Conservation (phyloP, 2,113 vertebrate genomes). For the Zapornia atra region DNA sequence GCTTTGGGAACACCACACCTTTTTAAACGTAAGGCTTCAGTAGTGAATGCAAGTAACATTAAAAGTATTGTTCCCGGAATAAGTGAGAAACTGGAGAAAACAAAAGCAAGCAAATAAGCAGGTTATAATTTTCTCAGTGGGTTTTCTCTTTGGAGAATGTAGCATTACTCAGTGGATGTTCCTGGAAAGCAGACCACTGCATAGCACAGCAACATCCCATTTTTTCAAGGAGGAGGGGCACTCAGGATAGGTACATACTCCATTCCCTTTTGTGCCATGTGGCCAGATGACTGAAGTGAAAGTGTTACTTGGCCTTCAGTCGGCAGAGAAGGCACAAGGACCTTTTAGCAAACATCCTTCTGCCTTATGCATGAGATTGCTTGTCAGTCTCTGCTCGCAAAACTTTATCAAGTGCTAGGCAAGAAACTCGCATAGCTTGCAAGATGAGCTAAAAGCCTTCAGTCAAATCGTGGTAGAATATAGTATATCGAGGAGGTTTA, state of each 20-base stretch:
- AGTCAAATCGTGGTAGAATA: background rate
- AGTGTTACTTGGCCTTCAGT: background rate
- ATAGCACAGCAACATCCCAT: background rate
- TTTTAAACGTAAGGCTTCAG: background rate
- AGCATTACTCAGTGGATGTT: background rate
- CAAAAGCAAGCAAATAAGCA: background rate
- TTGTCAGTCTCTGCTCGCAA: background rate
- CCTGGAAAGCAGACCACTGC: background rate
- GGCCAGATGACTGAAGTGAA: background rate
- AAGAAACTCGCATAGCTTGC: background rate
- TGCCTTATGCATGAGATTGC: background rate
- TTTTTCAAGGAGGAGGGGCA: fast-evolving
- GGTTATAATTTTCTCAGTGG: background rate
- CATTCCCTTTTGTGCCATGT: background rate
- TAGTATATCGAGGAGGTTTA: background rate
- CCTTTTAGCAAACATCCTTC: background rate
- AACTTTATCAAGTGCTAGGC: background rate
- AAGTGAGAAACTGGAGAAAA: background rate
- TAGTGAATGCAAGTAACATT: background rate
- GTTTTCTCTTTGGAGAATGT: background rate
- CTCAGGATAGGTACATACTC: background rate
- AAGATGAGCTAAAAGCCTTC: background rate
- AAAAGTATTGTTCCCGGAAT: background rate
- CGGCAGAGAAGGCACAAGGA: background rate
- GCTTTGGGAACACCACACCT: background rate